Base-by-base conservation (phyloP, 2,888 invertebrate species). In the Crocallis elinguaria region DNA sequence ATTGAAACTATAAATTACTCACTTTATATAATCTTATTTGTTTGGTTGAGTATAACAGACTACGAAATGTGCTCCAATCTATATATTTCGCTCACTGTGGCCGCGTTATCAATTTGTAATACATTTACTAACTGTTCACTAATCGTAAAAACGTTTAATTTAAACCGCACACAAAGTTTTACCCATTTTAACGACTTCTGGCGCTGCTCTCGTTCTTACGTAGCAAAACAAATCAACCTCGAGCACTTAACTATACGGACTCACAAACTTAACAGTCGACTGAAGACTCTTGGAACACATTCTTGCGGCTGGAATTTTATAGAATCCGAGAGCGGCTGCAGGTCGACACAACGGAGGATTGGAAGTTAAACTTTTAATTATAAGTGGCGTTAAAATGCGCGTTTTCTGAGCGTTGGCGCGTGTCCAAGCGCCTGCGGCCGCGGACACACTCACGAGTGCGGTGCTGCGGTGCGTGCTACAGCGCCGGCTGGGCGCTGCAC, bases 281-380 rank as follows among this genome's bases (percentile, higher is more conserved):
- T 32, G 19, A 30, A 37, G 41, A 17, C 11, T 11, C 12, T 41
- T 29, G 17, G 30, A 41, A 23, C 23, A 23, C 33, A 23, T 43
- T 27, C 30, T 37, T 7, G 45, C 21, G 29, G 45, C 8, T 11
- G 7, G 12, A 32, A 7, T 17, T 2, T 16, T 11, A 23, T 33
- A 17, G 33, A 14, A 43, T 17, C 12, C n/a, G n/a, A 19, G 19
- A 6, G 6, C 5, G 12, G 12, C 12, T 19, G 30, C 32, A n/a
- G 12, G n/a, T 9, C 30, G 32, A 9, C 9, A 33, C 19, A 13
- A 21, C 25, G 16, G 16, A n/a, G 25, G 14, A 3, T 6, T 7
- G 11, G 33, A 13, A 32, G 12, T 44, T 19, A 45, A 45, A 9
- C 37, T 45, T 36, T 19, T 37, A 45, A 45, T 45, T 37, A 29